phyloP scores from a whole-genome alignment of 2,888 invertebrate species.

The Cinara cedri region DNA sequence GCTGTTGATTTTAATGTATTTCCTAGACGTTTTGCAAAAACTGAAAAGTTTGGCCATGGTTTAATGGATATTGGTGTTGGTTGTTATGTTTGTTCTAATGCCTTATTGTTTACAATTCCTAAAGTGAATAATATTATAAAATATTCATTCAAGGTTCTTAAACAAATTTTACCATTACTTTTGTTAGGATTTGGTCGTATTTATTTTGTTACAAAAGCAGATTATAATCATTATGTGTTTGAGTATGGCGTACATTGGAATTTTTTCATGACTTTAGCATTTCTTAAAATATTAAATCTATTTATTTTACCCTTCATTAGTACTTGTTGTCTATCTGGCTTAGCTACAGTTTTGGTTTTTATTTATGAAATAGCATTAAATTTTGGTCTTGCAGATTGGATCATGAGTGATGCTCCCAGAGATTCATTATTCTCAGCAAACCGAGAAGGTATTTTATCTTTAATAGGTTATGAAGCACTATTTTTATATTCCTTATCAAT shows the following conservation, averaged over 20 bases:
- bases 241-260: slow-evolving; percentile 99
- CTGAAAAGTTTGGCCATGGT: slow-evolving; percentile 82
- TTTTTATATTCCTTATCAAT: slow-evolving; percentile 78
- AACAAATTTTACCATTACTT: slow-evolving; percentile 65
- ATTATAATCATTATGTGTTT: slow-evolving; percentile 85
- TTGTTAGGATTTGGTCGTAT: slow-evolving; percentile 70
- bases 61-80: slow-evolving; percentile 97
- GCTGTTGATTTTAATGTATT: slow-evolving; percentile 93
- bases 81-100: slow-evolving; percentile 81
- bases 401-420: slow-evolving; percentile 70
- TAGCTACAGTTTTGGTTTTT: slow-evolving; percentile 67
- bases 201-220: slow-evolving; percentile 68
- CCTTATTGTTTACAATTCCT: slow-evolving; percentile 72
- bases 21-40: slow-evolving; percentile 86
- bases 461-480: slow-evolving; percentile 82
- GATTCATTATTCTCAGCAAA: slow-evolving; percentile 78
- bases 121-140: slow-evolving; percentile 58
- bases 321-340: slow-evolving; percentile 66
- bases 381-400: slow-evolving; percentile 73
- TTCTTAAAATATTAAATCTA: slow-evolving; percentile 77
- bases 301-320: slow-evolving; percentile 68
- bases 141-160: slow-evolving; percentile 58
- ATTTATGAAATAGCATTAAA: slow-evolving; percentile 73
- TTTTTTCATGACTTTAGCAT: slow-evolving; percentile 92
- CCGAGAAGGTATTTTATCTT: slow-evolving; percentile 87